Percentiles rank a stretch among this genome's conserved stretches.
These are phyloP conservation scores for Calameuta idolon DNA, from an alignment of 2,888 invertebrate genomes.

Conservation along the genomic window DNA sequence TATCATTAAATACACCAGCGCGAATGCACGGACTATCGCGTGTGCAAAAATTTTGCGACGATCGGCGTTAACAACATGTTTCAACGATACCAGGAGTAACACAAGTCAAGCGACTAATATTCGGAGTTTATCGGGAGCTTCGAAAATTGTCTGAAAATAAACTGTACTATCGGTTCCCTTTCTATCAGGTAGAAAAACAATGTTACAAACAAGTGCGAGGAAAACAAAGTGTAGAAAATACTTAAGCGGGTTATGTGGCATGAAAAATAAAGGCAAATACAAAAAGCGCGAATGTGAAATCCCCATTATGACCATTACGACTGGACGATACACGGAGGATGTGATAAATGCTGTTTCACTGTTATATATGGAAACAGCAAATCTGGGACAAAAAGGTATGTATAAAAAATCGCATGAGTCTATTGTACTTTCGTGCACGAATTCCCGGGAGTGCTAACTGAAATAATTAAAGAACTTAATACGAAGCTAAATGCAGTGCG, in stretches of 20 bases:
- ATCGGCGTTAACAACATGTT: background rate
- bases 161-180: background rate
- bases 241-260: background rate
- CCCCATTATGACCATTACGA: background rate
- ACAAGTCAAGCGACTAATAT: background rate
- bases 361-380: background rate
- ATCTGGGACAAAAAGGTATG: background rate
- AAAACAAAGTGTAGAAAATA: background rate
- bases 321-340: background rate
- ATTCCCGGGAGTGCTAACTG: background rate
- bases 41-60: background rate
- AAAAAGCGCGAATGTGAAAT: background rate
- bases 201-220: background rate
- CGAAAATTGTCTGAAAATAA: background rate
- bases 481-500: background rate
- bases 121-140: background rate
- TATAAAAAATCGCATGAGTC: background rate
- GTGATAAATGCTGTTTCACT: background rate
- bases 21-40: background rate
- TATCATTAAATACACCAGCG: background rate
- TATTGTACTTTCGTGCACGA: background rate
- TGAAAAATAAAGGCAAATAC: background rate
- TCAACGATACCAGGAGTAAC: background rate
- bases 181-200: background rate
- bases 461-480: background rate